phyloP scores from a whole-genome alignment of 2,888 invertebrate genomes.

The Cantharis rustica region DNA sequence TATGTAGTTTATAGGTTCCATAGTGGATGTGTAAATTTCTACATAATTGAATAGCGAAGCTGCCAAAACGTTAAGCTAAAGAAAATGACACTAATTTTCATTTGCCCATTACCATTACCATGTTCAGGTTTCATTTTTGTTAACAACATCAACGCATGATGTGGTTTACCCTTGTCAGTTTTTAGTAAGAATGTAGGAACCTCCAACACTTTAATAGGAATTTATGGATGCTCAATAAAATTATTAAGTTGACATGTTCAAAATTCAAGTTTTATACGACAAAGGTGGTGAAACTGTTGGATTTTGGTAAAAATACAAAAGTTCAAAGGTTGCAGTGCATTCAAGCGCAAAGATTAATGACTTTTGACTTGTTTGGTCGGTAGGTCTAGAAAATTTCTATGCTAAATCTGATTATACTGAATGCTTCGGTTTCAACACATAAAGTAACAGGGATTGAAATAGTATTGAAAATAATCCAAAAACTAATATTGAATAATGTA shows the following conservation, averaged over 20 bases:
- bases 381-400: background rate
- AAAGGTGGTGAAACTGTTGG: background rate
- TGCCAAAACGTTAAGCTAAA: background rate
- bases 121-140: background rate
- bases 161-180: conserved; percentile 12
- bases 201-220: background rate
- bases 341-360: background rate
- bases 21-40: background rate
- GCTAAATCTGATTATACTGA: background rate
- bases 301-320: background rate
- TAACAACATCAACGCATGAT: conserved; percentile 1
- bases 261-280: background rate
- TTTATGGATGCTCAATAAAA: background rate
- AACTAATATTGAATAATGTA: background rate
- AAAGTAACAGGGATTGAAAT: background rate
- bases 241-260: background rate
- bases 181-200: background rate
- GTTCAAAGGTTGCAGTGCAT: background rate
- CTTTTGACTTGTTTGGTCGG: background rate
- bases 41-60: conserved; percentile 1
- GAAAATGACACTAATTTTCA: conserved; percentile 11
- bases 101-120: conserved; percentile 9
- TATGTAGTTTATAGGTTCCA: background rate
- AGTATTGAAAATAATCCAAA: background rate
- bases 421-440: background rate